These are phyloP conservation scores for Clostera curtula DNA, from an alignment of 2,888 invertebrate genomes.

Conservation along the genomic window DNA sequence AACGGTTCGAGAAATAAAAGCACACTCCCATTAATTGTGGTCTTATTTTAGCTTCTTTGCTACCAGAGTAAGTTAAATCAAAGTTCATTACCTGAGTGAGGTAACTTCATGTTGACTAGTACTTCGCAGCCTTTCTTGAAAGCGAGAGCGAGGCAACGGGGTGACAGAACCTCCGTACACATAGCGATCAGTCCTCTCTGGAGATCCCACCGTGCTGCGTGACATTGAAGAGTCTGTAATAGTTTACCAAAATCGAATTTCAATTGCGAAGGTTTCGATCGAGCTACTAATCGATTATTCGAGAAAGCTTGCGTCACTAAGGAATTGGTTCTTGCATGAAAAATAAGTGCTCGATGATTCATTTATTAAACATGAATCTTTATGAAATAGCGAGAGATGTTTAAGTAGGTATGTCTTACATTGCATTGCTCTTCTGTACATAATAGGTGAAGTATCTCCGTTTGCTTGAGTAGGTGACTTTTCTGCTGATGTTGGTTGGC, in stretches of 20 bases:
- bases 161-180: constrained; percentile 75
- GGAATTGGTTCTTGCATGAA: no score
- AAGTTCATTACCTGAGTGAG: constrained; percentile 43
- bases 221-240: constrained; percentile 43
- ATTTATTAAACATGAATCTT: no score
- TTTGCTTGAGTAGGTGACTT: constrained; percentile 36
- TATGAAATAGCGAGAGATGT: no score
- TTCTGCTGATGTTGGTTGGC: constrained; percentile 28
- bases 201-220: constrained; percentile 54
- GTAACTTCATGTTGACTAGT: constrained; percentile 57
- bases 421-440: constrained; percentile 57
- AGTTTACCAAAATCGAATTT: no score
- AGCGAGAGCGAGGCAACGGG: constrained; percentile 70
- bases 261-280: no score
- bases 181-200: constrained; percentile 54
- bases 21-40: no score
- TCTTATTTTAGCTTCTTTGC: no score
- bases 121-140: constrained; percentile 64
- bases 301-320: no score
- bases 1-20: no score
- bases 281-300: no score
- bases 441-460: constrained; percentile 56
- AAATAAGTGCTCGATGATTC: no score
- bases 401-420: no score
- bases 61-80: neutral